phyloP scores from a whole-genome alignment of 2,888 invertebrate species.

The Hyposoter dolosus region DNA sequence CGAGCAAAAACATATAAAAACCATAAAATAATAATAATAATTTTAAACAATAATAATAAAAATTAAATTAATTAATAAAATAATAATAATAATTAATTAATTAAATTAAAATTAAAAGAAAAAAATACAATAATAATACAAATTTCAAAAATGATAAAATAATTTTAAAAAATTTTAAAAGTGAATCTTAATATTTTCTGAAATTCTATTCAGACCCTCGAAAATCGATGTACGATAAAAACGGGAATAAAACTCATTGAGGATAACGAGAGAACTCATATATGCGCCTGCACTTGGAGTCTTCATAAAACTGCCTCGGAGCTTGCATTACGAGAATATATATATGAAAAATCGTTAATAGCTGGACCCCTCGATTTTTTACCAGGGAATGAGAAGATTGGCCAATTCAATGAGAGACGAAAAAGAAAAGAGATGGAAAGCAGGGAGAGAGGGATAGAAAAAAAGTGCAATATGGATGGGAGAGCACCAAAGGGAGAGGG shows the following conservation, averaged over 20 bases:
- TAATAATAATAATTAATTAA: too few relatives aligned
- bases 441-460: constrained; percentile 27
- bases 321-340: constrained; percentile 32
- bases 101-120: too few relatives aligned
- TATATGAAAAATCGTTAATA: constrained; percentile 57
- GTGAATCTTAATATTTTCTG: neutral
- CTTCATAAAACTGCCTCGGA: constrained; percentile 56
- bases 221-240: neutral
- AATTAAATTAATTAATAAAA: too few relatives aligned
- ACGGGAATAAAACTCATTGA: constrained; percentile 6
- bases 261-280: constrained; percentile 29
- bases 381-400: neutral
- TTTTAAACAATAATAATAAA: too few relatives aligned
- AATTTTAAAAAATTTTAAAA: neutral
- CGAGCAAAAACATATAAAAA: neutral
- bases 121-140: neutral
- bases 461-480: constrained; percentile 68
- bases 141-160: too few relatives aligned
- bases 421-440: constrained; percentile 11
- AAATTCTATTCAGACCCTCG: neutral
- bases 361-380: neutral
- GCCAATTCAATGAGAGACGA: constrained; percentile 7
- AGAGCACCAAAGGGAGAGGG: constrained; percentile 43
- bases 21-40: neutral
- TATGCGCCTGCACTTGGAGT: constrained; percentile 45